A percentile compares a stretch with the other conserved stretches of the same genome.
phyloP scores from a whole-genome alignment of 1,140 invertebrate genomes.

The Phocides pigmalion region DNA sequence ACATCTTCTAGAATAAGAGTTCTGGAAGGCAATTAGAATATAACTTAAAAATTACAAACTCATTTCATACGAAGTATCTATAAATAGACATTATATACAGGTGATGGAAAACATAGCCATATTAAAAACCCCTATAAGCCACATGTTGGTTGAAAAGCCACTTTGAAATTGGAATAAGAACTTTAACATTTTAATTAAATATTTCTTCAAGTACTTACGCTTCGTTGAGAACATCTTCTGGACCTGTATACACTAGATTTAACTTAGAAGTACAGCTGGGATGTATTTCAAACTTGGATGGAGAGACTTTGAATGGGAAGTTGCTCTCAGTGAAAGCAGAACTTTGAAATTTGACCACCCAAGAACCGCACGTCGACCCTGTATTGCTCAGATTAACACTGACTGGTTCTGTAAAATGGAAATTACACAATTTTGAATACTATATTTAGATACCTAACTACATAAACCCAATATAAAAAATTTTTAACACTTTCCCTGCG shows the following conservation, averaged over 20 bases:
- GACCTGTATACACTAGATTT: slow-evolving; percentile 53
- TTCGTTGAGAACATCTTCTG: slow-evolving; percentile 51
- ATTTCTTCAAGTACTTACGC: slow-evolving; percentile 48
- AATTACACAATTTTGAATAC: too few relatives aligned
- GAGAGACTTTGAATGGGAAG: slow-evolving; percentile 59
- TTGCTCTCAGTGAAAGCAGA: slow-evolving; percentile 39
- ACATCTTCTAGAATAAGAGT: slow-evolving; percentile 62
- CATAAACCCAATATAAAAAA: too few relatives aligned
- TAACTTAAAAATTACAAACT: slow-evolving; percentile 1
- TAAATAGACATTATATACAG: too few relatives aligned
- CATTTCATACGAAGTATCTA: too few relatives aligned
- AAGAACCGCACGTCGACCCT: slow-evolving; percentile 57
- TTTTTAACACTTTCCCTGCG: too few relatives aligned
- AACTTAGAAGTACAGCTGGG: slow-evolving; percentile 49
- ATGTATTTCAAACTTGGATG: slow-evolving; percentile 52
- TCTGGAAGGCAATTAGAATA: slow-evolving; percentile 48
- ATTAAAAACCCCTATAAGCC: too few relatives aligned
- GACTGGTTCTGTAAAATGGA: slow-evolving; percentile 49
- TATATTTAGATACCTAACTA: too few relatives aligned
- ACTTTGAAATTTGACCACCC: slow-evolving; percentile 55
- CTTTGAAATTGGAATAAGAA: slow-evolving; percentile 11
- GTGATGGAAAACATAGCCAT: too few relatives aligned
- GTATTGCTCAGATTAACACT: slow-evolving; percentile 55
- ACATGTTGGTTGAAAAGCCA: too few relatives aligned
- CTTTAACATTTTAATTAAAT: not conserved